Conservation (phyloP, 2,113 vertebrate species). For the Alectura lathami region DNA sequence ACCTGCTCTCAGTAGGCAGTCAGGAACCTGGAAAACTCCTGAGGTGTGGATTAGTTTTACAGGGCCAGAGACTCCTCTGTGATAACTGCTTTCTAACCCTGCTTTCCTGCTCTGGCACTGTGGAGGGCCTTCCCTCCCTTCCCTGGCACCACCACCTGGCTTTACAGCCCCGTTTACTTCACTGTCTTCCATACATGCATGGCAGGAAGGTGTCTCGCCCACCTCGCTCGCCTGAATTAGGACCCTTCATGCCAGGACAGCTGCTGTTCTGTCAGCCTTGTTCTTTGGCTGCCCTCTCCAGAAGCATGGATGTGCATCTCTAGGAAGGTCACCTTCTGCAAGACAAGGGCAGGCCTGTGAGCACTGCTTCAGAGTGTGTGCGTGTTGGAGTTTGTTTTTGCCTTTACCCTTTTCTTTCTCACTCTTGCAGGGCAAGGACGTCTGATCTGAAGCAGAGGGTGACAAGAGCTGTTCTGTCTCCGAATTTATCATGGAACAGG, state of each 20-base stretch:
- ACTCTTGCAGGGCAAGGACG: not conserved
- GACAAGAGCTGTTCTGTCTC: not conserved
- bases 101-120: not conserved
- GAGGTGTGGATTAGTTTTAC: not conserved
- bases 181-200: rapidly evolving
- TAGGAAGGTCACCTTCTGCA: not conserved
- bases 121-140: not conserved
- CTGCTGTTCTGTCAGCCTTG: not conserved
- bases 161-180: not conserved
- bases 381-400: not conserved
- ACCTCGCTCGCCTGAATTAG: not conserved
- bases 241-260: not conserved
- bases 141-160: not conserved
- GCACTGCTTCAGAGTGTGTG: not conserved
- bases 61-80: not conserved
- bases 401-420: not conserved
- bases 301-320: rapidly evolving
- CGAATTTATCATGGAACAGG: conserved; percentile 53
- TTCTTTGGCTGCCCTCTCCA: not conserved
- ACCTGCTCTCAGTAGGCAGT: not conserved
- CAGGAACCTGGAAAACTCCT: not conserved
- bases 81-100: too few relatives aligned
- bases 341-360: not conserved
- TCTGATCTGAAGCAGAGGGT: not conserved
- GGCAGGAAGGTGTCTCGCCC: not conserved